phyloP scores from a whole-genome alignment of 1,140 invertebrate genomes.

The Leptoteleia sp. region DNA sequence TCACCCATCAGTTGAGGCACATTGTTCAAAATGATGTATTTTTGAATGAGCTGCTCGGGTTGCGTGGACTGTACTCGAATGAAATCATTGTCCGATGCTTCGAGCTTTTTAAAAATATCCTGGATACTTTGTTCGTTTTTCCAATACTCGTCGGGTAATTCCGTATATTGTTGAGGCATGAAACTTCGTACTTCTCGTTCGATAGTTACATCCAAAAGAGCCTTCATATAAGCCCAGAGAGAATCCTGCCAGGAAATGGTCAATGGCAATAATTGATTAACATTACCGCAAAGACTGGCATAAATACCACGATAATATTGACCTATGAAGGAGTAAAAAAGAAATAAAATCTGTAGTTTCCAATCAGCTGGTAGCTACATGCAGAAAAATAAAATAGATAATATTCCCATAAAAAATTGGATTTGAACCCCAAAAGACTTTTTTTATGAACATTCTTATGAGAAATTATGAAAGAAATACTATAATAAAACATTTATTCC shows the following conservation, averaged over 20 bases:
- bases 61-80: conserved; percentile 82
- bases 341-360: too few species aligned
- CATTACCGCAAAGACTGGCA: conserved; percentile 91
- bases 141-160: conserved; percentile 90
- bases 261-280: conserved; percentile 87
- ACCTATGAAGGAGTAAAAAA: too few species aligned
- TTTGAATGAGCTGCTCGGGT: conserved; percentile 87
- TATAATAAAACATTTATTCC: too few species aligned
- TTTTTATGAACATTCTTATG: too few species aligned
- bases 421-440: too few species aligned
- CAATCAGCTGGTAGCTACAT: too few species aligned
- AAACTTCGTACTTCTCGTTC: conserved; percentile 86
- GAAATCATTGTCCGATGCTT: conserved; percentile 81
- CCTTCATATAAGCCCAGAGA: conserved; percentile 93
- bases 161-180: conserved; percentile 80
- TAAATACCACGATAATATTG: conserved; percentile 86
- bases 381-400: too few species aligned
- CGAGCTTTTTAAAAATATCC: conserved; percentile 86
- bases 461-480: too few species aligned
- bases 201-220: conserved; percentile 91
- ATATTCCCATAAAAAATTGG: too few species aligned
- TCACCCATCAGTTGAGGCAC: conserved; percentile 84
- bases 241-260: conserved; percentile 93
- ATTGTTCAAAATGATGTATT: conserved; percentile 89
- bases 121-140: conserved; percentile 87